A percentile compares a stretch with the other conserved stretches of the same genome.
Evolutionary conservation across 2,888 invertebrate genomes (phyloP).

Genomic region (Philhelius pedissequus): DNA sequence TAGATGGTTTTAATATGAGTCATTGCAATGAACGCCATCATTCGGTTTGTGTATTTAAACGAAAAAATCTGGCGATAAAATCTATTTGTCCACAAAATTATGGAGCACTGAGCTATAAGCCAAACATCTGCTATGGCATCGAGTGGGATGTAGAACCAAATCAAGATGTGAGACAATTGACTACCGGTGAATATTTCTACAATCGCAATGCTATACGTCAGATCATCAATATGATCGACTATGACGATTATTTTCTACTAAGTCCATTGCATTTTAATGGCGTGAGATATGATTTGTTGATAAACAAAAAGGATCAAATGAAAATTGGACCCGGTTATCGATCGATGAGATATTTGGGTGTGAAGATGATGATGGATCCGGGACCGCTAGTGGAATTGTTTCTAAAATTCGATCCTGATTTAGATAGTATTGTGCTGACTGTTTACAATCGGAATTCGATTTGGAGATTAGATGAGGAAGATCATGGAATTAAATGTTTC

Average conservation of each 20-base stretch:
- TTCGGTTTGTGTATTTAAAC: conserved; percentile 72
- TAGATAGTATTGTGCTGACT: conserved; percentile 77
- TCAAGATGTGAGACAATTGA: conserved; percentile 59
- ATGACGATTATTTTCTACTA: conserved; percentile 65
- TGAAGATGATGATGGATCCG: conserved; percentile 41
- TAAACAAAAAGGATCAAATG: conserved; percentile 69
- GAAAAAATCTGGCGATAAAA: conserved; percentile 67
- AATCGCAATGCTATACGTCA: conserved; percentile 69
- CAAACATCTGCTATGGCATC: conserved; percentile 74
- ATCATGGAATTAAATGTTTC: conserved; percentile 82
- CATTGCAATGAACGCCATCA: conserved; percentile 70
- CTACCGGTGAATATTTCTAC: conserved; percentile 70
- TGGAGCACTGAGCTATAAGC: conserved; percentile 71
- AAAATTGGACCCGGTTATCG: conserved; percentile 37
- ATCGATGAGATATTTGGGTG: conserved; percentile 67
- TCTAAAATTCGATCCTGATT: conserved; percentile 68
- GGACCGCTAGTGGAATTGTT: conserved; percentile 69
- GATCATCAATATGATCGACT: conserved; percentile 65
- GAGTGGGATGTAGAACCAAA: conserved; percentile 69
- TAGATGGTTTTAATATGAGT: conserved; percentile 64
- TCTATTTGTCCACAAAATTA: conserved; percentile 72
- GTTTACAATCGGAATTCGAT: conserved; percentile 81
- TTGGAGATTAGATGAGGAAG: conserved; percentile 78
- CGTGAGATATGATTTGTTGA: conserved; percentile 68
- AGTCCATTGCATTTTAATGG: conserved; percentile 46